Base-by-base conservation (phyloP, 2,888 invertebrate species). In the Aradus depressus region DNA sequence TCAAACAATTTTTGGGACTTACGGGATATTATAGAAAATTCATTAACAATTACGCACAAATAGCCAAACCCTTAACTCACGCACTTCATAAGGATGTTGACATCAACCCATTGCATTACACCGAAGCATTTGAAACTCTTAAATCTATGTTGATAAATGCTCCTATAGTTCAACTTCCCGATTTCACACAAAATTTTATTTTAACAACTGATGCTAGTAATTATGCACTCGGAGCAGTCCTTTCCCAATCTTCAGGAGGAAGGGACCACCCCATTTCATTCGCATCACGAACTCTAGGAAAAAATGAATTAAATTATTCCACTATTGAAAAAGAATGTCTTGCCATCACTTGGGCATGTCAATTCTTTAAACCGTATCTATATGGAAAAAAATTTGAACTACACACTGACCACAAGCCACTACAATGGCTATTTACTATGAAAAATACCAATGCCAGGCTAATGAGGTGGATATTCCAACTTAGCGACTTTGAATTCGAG, bases 231-330 rank as follows among this genome's bases (percentile, higher is more conserved):
- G 63, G 61, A 28, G 59, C 62, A 4, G 60, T 66, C 5, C 51
- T 65, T 4, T 60, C 62, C 3, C 51, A 51, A 34, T 44, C 12
- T 3, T 28, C 10, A n/a, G 64, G 67, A 45, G 60, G 59, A 2
- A 58, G 62, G 47, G 66, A 67, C 26, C 52, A 60, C n/a, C 65
- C 64, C 4, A 59, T 66, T n/a, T 62, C 63, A 5, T 66, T 61
- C 48, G 62, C 63, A 10, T 60, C 60, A 12, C 47, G 64, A 28
- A 62, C 62, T 5, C 53, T 65, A 21, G 63, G 62, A 50, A 56
- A 59, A 45, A 52, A 61, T 4, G 63, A 65, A 59, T 50, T 42
- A 31, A 62, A 61, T 22, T 62, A 62, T 43, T 54, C 53, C 1
- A 60, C 60, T 12, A 63, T 55, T 12, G 63, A 66, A 59, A 60